These are phyloP conservation scores for Encarsia formosa DNA, from an alignment of 2,888 invertebrate genomes.

Conservation along the genomic window DNA sequence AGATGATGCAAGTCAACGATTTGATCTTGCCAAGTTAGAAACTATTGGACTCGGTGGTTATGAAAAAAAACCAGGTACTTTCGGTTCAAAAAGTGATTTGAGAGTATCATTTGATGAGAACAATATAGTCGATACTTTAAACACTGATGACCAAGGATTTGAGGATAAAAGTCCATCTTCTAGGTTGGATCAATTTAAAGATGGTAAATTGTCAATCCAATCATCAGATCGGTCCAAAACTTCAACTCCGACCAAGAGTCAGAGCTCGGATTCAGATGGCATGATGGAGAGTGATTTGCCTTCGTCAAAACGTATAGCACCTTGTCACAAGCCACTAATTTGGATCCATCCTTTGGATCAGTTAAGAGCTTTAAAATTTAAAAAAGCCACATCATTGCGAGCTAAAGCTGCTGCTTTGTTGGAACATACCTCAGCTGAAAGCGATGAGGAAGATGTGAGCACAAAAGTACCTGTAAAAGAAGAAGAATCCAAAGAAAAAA, in stretches of 20 bases:
- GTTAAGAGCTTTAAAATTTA: slow-evolving; percentile 36
- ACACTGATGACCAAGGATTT: neutral
- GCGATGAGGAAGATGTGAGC: slow-evolving; percentile 9
- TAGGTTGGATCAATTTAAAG: neutral
- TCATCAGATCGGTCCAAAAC: slow-evolving; percentile 32
- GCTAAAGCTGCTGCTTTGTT: slow-evolving; percentile 26
- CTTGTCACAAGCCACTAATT: slow-evolving; percentile 43
- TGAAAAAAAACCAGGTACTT: no score
- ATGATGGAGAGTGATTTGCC: slow-evolving; percentile 26
- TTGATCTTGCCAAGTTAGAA: no score
- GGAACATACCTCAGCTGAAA: slow-evolving; percentile 19
- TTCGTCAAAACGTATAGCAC: slow-evolving; percentile 37
- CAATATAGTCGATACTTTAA: no score
- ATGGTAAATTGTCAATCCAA: slow-evolving; percentile 8
- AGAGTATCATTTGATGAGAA: slow-evolving; percentile 2
- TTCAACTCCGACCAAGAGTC: slow-evolving; percentile 28
- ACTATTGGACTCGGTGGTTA: no score
- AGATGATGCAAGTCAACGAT: no score
- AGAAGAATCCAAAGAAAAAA: slow-evolving; percentile 23
- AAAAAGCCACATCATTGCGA: slow-evolving; percentile 31
- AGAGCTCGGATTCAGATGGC: slow-evolving; percentile 36
- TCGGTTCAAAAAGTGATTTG: neutral
- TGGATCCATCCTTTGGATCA: slow-evolving; percentile 43
- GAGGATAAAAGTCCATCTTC: neutral
- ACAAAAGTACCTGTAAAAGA: slow-evolving; percentile 7